Evolutionary conservation across 2,797 vertebrate genomes (phyloP).

Genomic region (Esox masquinongy): DNA sequence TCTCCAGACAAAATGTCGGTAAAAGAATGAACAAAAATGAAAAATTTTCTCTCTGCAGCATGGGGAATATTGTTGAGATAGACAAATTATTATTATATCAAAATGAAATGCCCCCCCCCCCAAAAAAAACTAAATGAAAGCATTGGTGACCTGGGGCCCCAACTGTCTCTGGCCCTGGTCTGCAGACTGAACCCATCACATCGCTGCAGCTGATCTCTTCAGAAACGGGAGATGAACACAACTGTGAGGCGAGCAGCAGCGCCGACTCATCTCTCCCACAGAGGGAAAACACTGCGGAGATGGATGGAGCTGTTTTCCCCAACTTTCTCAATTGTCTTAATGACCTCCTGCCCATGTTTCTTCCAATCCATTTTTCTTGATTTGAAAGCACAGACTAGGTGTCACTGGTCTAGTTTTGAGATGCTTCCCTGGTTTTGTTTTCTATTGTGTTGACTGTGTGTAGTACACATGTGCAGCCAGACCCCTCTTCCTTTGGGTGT

Average conservation of each 20-base stretch:
- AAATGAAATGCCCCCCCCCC: no score
- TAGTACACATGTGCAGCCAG: not conserved
- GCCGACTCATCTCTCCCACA: not conserved
- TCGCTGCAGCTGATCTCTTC: constrained; percentile 31
- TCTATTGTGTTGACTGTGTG: not conserved
- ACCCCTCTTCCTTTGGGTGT: not conserved
- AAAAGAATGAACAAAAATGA: no score
- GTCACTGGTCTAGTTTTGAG: not conserved
- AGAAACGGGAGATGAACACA: constrained; percentile 10
- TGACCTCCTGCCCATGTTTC: not conserved
- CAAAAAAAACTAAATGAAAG: no score
- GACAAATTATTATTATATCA: no score
- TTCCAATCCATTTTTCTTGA: not conserved
- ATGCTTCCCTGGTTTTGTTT: not conserved
- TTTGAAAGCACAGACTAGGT: not conserved
- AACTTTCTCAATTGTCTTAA: constrained; percentile 1
- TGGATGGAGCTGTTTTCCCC: not conserved
- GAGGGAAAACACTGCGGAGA: not conserved
- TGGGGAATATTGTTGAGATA: no score
- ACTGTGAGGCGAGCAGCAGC: not conserved
- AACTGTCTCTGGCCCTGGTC: no score
- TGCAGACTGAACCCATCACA: not conserved
- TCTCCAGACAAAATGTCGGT: no score
- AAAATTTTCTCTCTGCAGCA: no score
- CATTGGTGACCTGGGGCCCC: no score